Percentiles rank a stretch among this genome's conserved stretches.
These are phyloP conservation scores for Antigone vipio DNA, from an alignment of 2,113 vertebrate species.

Conservation along the genomic window DNA sequence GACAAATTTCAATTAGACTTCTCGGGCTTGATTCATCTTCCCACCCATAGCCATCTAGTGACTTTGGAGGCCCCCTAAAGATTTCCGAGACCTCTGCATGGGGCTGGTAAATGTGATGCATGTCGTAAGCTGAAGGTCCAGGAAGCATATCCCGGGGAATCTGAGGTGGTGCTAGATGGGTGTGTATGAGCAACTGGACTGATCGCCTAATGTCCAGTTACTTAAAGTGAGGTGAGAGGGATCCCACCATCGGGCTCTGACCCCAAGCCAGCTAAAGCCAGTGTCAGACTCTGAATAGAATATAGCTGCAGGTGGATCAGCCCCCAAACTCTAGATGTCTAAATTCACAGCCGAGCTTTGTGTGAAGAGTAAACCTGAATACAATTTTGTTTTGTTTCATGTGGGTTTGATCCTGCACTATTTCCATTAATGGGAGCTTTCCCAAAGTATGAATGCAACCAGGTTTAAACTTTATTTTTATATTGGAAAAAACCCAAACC, in stretches of 20 bases:
- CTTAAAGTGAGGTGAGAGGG: background rate
- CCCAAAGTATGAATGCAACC: background rate
- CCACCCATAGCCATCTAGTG: background rate
- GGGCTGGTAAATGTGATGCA: background rate
- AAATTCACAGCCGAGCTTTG: background rate
- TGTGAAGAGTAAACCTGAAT: background rate
- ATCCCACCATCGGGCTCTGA: background rate
- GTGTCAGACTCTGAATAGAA: background rate
- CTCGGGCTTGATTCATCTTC: background rate
- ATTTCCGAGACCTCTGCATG: background rate
- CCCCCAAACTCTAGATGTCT: background rate
- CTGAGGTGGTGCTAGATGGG: background rate
- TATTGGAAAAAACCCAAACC: background rate
- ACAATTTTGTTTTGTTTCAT: background rate
- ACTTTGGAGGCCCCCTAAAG: background rate
- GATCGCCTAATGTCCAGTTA: background rate
- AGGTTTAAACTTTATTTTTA: background rate
- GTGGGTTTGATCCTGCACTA: background rate
- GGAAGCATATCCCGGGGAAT: background rate
- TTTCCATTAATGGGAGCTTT: background rate
- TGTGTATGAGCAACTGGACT: background rate
- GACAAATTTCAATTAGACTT: background rate
- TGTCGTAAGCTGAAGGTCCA: background rate
- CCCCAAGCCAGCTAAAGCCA: background rate
- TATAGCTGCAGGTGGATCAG: background rate